A percentile compares a stretch with the other conserved stretches of the same genome.
These are phyloP conservation scores for Mohoua ochrocephala DNA, from an alignment of 2,113 vertebrate species.

Conservation along the genomic window DNA sequence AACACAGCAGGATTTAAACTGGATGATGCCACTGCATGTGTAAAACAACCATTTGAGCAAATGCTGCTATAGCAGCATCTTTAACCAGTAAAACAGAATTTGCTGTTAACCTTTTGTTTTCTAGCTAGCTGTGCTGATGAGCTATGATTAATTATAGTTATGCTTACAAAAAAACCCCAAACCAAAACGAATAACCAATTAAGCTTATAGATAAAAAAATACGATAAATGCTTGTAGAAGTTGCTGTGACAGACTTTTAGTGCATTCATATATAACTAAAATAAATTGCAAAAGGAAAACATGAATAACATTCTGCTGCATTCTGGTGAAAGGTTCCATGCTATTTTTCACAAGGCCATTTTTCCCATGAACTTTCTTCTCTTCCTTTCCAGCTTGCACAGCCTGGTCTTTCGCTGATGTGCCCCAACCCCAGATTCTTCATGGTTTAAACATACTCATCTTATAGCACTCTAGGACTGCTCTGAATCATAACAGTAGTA, in stretches of 20 bases:
- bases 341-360: neutral
- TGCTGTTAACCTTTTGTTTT: constrained; percentile 49
- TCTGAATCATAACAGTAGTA: neutral
- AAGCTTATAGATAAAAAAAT: neutral
- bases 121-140: neutral
- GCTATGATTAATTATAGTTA: neutral
- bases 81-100: constrained; percentile 37
- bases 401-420: neutral
- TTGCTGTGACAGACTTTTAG: neutral
- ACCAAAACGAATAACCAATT: neutral
- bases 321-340: neutral
- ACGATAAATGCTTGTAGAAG: neutral
- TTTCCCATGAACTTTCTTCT: neutral
- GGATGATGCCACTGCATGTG: constrained; percentile 46
- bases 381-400: neutral
- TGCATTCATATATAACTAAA: neutral
- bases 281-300: neutral
- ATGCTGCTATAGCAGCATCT: constrained; percentile 43
- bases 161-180: neutral
- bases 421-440: neutral
- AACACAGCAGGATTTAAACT: constrained; percentile 66
- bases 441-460: neutral
- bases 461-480: neutral
- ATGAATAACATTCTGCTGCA: neutral
- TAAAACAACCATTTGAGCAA: constrained; percentile 62